Base-by-base conservation (phyloP, 1,140 invertebrate genomes). In the Teleogryllus occipitalis region DNA sequence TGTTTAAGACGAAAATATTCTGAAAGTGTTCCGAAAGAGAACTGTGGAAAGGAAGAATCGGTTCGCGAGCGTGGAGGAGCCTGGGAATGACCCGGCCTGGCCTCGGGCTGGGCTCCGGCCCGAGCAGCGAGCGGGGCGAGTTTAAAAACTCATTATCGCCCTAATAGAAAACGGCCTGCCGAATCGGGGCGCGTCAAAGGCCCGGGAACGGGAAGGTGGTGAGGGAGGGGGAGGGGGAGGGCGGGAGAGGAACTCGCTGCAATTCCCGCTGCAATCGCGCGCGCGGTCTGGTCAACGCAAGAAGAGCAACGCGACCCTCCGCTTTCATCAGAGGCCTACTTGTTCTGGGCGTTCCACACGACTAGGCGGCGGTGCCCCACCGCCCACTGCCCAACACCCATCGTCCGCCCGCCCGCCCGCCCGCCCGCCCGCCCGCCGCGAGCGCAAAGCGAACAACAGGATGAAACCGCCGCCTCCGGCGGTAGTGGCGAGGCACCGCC, bases 141-240 rank as follows among this genome's bases (percentile, higher is more conserved):
- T 65, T 39, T 65, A 65, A 65, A 65, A 65, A 65, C 54, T 65
- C 54, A 65, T 65, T 65, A 65, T 65, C 54, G 54, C 54, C 54
- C 54, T 65, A 65, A 65, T 65, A 65, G 54, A 65, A 54, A 65
- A 65, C 27, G 27, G 5, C 27, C 1, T 1, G 1, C 27, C 27
- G 27, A 39, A 39, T 1, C 27, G 27, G 27, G 27, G 27, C 27
- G 27, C 27, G 27, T 39, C 27, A 39, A n/a, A n/a, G n/a, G 27
- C 1, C 27, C 27, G 1, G 27, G 27, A 5, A 2, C 27, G 27
- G 27, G 27, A 39, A 39, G 1, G 27, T 1, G 1, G 27, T 1
- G 27, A 39, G 27, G 27, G 27, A 39, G 27, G 27, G 27, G 27
- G 27, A 39, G 27, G 27, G 1, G 27, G 27, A 5, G 5, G 27